Base-by-base conservation (phyloP, 2,888 invertebrate genomes). In the Acheta domesticus region DNA sequence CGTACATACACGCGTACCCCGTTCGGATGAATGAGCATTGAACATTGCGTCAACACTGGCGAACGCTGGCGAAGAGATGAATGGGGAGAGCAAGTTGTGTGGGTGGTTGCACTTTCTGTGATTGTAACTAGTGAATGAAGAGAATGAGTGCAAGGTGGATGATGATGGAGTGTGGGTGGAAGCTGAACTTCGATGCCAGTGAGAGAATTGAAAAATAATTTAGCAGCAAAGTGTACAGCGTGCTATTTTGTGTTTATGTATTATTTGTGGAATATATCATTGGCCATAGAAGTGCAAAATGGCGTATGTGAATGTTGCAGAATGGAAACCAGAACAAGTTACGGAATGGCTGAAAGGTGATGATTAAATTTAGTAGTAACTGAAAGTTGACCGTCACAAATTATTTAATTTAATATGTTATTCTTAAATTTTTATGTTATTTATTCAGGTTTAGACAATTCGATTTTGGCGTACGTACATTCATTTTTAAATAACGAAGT, bases 251-350 rank as follows among this genome's bases (percentile, higher is more conserved):
- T 21, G n/a, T 19, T 48, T 23, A 36, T 76, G 19, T 11, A 48
- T 36, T 19, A 5, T 16, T 16, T 12, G 21, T 48, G n/a, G n/a
- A 48, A 62, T 48, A 75, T 19, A 19, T 49, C 48, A 49, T 77
- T 21, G n/a, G 16, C 14, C 12, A 73, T 48, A 62, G 75, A 49
- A 49, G 23, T 20, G 77, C 50, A 77, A 80, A 81, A 94, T 94
- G 94, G 93, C 94, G 86, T 93, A 93, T 87, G 93, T 94, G 84
- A 93, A 93, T 87, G 94, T 96, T 84, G 93, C 93, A 84, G 96
- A 96, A 88, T 96, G 96, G 96, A 92, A 94, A 84, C 93, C 94
- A 80, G 94, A 95, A 85, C 95, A 96, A 90, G 96, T 96, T 84
- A 94, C 93, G 83, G 95, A 96, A 86, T 96, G 96, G 96, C 87